Evolutionary conservation across 2,888 invertebrate genomes (phyloP), one percentile per base, ranked within the genome.

Genomic region (Cyclophora albipunctata): DNA sequence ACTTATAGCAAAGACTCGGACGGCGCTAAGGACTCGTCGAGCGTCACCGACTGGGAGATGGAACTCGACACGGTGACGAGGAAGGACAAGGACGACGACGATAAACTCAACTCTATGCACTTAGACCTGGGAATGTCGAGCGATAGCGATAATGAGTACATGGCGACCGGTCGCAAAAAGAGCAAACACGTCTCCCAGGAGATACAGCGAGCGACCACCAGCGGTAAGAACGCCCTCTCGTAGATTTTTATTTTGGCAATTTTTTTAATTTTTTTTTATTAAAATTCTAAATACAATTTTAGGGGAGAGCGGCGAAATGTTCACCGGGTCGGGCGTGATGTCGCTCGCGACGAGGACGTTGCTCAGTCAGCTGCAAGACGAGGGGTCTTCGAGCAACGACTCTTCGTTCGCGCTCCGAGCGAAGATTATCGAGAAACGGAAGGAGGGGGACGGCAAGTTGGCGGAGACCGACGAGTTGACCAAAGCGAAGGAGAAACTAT

Each of bases 21-120:
- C n/a, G 74, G 64, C 33, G 73, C 63, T 3, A 85, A 84, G 55
- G 82, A 84, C 53, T 75, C 85, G 33, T 80, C 88, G 46, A 83
- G 81, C 55, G 84, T 84, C 50, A 82, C 88, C 2, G 91, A 91
- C 60, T 92, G 91, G 91, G 91, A 91, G 69, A 90, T 91, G 81
- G 91, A 91, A 64, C 69, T 91, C 44, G 91, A 91, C 54, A 88
- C 91, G 40, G 90, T 79, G 41, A 67, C 81, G n/a, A 72, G 78
- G 37, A 87, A 86, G 54, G 80, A 78, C 20, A 87, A 88, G 60
- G 81, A 81, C 46, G 79, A 81, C 41, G 86, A 85, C 45, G 84
- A 85, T 49, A 88, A 88, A 60, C 64, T 87, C 48, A 88, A 87
- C 62, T 87, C 87, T 6, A 65, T 89, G 60, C 86, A 87, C 55